Base-by-base conservation (phyloP, 2,888 invertebrate genomes). In the Serripes groenlandicus region DNA sequence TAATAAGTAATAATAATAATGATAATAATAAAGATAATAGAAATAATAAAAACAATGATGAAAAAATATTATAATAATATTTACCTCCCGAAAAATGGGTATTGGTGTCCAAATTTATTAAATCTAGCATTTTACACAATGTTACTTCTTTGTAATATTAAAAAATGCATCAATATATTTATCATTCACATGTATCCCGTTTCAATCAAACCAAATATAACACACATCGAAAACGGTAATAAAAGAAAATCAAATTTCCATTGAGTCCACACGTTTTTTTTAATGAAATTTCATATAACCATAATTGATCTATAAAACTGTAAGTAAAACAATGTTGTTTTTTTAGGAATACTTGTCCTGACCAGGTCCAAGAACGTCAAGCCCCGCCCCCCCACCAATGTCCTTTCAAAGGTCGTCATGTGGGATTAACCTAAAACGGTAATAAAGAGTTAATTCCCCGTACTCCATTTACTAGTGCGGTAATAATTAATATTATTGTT, bases 51-150 rank as follows among this genome's bases (percentile, higher is more conserved):
- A 5, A 9, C 23, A 9, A 9, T n/a, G 18, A 5, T 7, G n/a
- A 54, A 54, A 60, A 28, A 60, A 60, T 60, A 62, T 21, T 18
- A 62, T 34, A 62, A 11, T 32, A 18, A 21, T 7, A 62, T 32
- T 32, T 42, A 66, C 66, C 66, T 66, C 42, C 66, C 2, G 42
- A 3, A 11, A 42, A 15, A 28, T 37, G 34, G 4, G 42, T 7
- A 21, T 66, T 66, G 28, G 66, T 75, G 35, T 75, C 66, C 66
- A 66, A 66, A 28, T 66, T 66, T 9, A 54, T 28, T 21, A 75
- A 66, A 66, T 75, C 54, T 66, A 66, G 42, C 66, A 66, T 66
- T 64, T 34, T 64, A 7, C 11, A 11, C 60, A 49, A 49, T 28
- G 42, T 11, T 42, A 42, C 42, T 11, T 11, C 42, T 11, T 42